phyloP scores from a whole-genome alignment of 2,888 invertebrate genomes.

The Drosophila diplacantha region DNA sequence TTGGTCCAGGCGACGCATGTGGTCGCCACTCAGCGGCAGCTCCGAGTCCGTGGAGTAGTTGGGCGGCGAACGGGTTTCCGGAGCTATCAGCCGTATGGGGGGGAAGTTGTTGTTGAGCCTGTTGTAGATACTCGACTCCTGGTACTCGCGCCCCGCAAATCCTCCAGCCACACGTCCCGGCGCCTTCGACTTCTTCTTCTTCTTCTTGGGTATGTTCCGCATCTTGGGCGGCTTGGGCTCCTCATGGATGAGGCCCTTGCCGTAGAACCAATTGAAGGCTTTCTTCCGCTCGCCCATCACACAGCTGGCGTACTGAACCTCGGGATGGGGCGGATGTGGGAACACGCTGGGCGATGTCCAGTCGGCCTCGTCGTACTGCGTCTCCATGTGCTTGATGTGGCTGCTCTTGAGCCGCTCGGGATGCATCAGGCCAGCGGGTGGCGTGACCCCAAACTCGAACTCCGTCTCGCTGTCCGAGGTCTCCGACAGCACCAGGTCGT shows the following conservation, averaged over 20 bases:
- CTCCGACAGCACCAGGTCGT: constrained; percentile 70
- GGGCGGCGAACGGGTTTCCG: too few relatives aligned
- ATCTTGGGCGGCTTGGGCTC: constrained; percentile 47
- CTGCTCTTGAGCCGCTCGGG: constrained; percentile 79
- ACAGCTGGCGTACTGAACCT: constrained; percentile 65
- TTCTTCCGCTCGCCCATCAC: constrained; percentile 60
- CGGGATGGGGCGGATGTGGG: constrained; percentile 65
- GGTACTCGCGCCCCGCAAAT: constrained; percentile 1
- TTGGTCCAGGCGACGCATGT: constrained; percentile 33
- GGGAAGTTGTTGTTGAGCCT: constrained; percentile 1
- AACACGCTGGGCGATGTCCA: constrained; percentile 70
- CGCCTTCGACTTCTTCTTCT: constrained; percentile 14
- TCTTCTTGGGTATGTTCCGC: constrained; percentile 44
- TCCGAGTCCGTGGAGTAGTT: constrained; percentile 7
- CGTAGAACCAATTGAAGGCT: constrained; percentile 51
- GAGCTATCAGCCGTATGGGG: neutral
- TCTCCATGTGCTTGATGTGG: constrained; percentile 80
- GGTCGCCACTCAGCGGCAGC: constrained; percentile 26
- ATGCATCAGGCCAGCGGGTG: constrained; percentile 84
- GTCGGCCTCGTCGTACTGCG: constrained; percentile 82
- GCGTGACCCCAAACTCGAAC: constrained; percentile 85
- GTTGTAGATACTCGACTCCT: constrained; percentile 7
- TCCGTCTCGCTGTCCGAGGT: constrained; percentile 80
- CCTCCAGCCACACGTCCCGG: constrained; percentile 40
- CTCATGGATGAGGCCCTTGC: constrained; percentile 52